phyloP scores from a whole-genome alignment of 2,888 invertebrate species.

The Nineta flava region DNA sequence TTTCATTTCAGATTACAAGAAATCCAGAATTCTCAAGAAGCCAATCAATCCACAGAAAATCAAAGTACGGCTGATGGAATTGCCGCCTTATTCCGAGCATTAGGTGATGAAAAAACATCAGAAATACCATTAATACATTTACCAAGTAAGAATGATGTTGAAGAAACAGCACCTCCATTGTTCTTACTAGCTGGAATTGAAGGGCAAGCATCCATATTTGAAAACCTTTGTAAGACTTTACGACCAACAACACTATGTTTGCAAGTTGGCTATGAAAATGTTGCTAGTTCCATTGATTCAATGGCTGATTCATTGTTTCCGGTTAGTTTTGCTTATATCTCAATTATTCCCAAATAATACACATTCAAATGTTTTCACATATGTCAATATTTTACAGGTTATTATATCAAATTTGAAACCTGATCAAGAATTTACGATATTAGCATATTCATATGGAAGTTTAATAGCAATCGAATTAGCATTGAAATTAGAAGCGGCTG shows the following conservation, averaged over 20 bases:
- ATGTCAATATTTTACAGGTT: constrained; percentile 28
- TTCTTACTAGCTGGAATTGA: constrained; percentile 53
- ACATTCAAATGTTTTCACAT: not conserved
- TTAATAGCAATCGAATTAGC: constrained; percentile 63
- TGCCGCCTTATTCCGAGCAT: constrained; percentile 37
- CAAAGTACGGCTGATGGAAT: constrained; percentile 27
- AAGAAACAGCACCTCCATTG: constrained; percentile 23
- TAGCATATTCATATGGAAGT: constrained; percentile 82
- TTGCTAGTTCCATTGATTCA: constrained; percentile 27
- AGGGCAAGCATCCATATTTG: constrained; percentile 38
- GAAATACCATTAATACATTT: constrained; percentile 36
- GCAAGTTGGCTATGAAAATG: constrained; percentile 33
- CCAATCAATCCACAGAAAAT: not conserved
- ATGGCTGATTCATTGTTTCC: constrained; percentile 35
- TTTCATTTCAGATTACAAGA: constrained; percentile 21
- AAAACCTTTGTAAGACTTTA: constrained; percentile 33
- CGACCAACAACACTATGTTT: constrained; percentile 35
- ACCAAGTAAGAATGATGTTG: constrained; percentile 16
- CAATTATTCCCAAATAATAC: not conserved
- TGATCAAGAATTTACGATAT: constrained; percentile 47
- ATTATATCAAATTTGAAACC: constrained; percentile 35
- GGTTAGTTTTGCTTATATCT: constrained; percentile 24
- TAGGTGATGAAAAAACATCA: constrained; percentile 39
- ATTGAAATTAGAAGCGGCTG: constrained; percentile 48
- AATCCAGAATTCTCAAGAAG: constrained; percentile 10